A percentile compares a stretch with the other conserved stretches of the same genome.
phyloP scores from a whole-genome alignment of 2,113 vertebrate genomes.

The Leucosticte australis region DNA sequence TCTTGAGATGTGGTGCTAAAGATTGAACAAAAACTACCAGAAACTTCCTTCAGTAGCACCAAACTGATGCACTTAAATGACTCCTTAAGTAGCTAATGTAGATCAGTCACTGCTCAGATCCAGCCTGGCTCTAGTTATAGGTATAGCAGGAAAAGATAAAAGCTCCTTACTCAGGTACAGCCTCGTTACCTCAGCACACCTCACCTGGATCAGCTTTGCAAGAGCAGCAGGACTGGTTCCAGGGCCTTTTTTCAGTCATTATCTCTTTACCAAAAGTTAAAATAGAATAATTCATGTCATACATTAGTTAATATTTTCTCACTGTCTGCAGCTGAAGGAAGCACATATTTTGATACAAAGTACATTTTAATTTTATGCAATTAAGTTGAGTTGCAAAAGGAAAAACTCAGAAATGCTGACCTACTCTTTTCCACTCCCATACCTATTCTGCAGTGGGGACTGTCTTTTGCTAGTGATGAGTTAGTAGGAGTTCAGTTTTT shows the following conservation, averaged over 20 bases:
- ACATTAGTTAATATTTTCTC: background rate
- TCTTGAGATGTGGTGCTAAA: background rate
- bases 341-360: accelerated
- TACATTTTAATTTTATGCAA: background rate
- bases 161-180: background rate
- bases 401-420: background rate
- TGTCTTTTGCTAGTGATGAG: background rate
- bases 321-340: background rate
- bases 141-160: background rate
- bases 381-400: background rate
- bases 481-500: background rate
- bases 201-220: background rate
- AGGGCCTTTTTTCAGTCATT: background rate
- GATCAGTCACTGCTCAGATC: background rate
- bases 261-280: background rate
- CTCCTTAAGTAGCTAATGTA: background rate
- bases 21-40: background rate
- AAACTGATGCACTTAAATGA: background rate
- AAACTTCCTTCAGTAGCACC: background rate
- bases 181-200: background rate
- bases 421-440: background rate
- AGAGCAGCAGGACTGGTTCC: background rate
- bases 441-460: background rate
- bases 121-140: background rate
- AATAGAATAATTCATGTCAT: background rate